phyloP scores from a whole-genome alignment of 2,113 vertebrate genomes.

The Zosterops borbonicus region DNA sequence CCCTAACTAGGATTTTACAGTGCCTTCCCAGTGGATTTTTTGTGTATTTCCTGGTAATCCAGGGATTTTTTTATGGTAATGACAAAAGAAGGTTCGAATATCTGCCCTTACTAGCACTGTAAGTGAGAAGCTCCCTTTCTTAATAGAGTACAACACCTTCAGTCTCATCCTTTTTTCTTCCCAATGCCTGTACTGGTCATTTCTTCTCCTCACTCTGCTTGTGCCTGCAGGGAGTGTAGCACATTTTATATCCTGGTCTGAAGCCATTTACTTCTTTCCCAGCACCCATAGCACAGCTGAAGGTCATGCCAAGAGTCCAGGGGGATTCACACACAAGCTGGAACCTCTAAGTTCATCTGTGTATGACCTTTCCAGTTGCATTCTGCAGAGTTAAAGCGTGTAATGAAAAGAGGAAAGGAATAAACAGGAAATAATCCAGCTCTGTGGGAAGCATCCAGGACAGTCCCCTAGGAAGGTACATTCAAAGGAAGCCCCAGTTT shows the following conservation, averaged over 20 bases:
- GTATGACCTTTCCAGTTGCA: not conserved
- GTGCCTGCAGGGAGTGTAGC: not conserved
- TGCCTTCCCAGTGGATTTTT: not conserved
- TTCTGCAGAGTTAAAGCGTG: not conserved
- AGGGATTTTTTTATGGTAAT: not conserved
- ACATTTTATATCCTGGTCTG: not conserved
- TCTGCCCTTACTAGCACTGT: not conserved
- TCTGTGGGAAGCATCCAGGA: not conserved
- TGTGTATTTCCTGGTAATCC: not conserved
- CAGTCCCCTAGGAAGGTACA: not conserved
- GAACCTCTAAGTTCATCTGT: not conserved
- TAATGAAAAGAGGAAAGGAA: not conserved
- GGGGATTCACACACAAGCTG: not conserved
- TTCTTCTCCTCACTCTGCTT: not conserved
- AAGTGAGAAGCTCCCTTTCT: not conserved
- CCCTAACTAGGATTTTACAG: not conserved
- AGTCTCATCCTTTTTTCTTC: not conserved
- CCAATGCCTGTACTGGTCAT: not conserved
- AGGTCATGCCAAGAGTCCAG: not conserved
- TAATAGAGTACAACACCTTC: not conserved
- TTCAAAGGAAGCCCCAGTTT: not conserved
- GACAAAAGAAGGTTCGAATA: not conserved
- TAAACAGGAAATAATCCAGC: not conserved
- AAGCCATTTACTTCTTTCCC: not conserved
- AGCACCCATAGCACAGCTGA: not conserved